Evolutionary conservation across 2,797 vertebrate species (phyloP).

Genomic region (Brachyrhaphis roseni): DNA sequence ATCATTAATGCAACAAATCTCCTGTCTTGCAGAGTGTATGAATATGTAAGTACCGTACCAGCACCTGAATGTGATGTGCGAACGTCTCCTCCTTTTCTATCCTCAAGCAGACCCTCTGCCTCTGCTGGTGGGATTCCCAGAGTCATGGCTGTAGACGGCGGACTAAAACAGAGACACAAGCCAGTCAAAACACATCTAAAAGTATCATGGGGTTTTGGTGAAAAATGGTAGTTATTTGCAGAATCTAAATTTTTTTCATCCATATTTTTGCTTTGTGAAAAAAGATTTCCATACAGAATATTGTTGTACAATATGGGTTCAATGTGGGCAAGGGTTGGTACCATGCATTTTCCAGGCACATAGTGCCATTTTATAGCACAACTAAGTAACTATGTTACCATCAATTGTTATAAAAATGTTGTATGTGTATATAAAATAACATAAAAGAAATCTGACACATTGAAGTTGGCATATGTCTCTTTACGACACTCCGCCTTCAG

Average conservation of each 20-base stretch:
- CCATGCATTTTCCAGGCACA: no score
- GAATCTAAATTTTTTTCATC: neutral
- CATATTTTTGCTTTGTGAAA: neutral
- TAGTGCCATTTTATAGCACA: no score
- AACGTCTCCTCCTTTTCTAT: slow-evolving; percentile 88
- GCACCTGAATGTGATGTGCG: slow-evolving; percentile 64
- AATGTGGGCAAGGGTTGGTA: neutral
- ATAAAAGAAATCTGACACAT: no score
- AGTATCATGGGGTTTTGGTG: neutral
- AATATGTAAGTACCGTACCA: slow-evolving; percentile 57
- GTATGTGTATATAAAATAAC: no score
- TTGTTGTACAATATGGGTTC: neutral
- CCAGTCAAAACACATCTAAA: neutral
- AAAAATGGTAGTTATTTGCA: neutral
- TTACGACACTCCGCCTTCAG: no score
- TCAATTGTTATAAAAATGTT: no score
- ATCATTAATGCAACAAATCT: neutral
- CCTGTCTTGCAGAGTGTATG: neutral
- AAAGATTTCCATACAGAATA: neutral
- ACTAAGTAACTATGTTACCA: no score
- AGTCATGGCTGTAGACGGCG: slow-evolving; percentile 92
- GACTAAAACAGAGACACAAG: slow-evolving; percentile 73
- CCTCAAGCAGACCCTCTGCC: slow-evolving; percentile 86
- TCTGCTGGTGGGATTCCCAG: slow-evolving; percentile 84
- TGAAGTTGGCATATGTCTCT: no score